These are phyloP conservation scores for Leptinotarsa tumamoca DNA, from an alignment of 2,888 invertebrate species.

Conservation along the genomic window DNA sequence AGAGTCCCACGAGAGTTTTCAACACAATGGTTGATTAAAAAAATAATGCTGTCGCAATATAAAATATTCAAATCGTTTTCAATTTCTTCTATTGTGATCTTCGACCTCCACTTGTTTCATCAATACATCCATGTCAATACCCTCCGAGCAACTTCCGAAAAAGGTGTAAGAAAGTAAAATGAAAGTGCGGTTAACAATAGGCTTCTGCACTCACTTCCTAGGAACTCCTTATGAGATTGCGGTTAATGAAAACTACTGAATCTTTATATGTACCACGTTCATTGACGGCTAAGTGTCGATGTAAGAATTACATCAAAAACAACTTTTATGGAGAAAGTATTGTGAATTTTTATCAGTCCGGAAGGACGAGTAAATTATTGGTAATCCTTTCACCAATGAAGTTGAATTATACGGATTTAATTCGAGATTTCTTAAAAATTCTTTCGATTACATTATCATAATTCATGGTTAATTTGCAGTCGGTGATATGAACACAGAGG, in stretches of 20 bases:
- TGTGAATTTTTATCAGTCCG: constrained; percentile 27
- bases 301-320: constrained; percentile 28
- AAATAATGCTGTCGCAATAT: no score
- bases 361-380: constrained; percentile 26
- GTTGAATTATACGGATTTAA: constrained; percentile 14
- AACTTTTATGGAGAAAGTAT: constrained; percentile 38
- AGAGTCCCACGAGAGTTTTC: no score
- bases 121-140: no score
- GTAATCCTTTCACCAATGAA: constrained; percentile 29
- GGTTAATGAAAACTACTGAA: constrained; percentile 5
- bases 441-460: constrained; percentile 19
- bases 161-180: constrained; percentile 6
- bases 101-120: no score
- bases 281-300: constrained; percentile 3
- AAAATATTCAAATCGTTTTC: no score
- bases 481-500: not conserved
- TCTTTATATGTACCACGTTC: constrained; percentile 12
- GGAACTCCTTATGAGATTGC: constrained; percentile 7
- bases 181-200: constrained; percentile 8
- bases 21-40: no score
- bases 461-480: constrained; percentile 1
- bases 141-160: not conserved
- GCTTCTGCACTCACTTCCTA: not conserved
- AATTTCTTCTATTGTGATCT: no score
- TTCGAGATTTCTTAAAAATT: constrained; percentile 24